These are phyloP conservation scores for Aphis craccivora DNA, from an alignment of 1,140 invertebrate genomes.

Conservation along the genomic window DNA sequence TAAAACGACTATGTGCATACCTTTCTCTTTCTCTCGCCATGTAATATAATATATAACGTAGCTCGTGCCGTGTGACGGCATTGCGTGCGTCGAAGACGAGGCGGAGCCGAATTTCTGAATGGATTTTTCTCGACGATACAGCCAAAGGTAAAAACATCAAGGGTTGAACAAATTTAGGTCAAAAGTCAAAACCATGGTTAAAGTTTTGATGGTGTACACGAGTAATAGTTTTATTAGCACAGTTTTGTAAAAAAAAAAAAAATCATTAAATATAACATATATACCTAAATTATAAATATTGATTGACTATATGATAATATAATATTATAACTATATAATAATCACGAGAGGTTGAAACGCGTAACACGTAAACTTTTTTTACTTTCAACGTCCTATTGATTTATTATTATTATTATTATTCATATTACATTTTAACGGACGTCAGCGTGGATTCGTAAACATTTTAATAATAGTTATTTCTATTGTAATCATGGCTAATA, in stretches of 20 bases:
- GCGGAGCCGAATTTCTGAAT: neutral
- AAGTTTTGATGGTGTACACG: neutral
- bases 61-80: neutral
- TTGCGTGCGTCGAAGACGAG: neutral
- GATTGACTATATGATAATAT: too few species aligned
- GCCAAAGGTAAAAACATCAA: neutral
- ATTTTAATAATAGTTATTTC: neutral
- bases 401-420: neutral
- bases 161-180: slow-evolving; percentile 24
- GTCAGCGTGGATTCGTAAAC: neutral
- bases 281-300: neutral
- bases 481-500: neutral
- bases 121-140: neutral
- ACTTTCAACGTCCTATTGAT: neutral
- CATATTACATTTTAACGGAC: neutral
- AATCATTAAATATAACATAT: neutral
- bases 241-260: neutral
- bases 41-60: neutral
- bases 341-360: neutral
- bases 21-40: neutral
- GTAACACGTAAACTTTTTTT: neutral
- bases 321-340: too few species aligned
- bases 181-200: neutral
- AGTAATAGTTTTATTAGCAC: neutral
- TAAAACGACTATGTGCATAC: neutral